Percentiles rank a stretch among this genome's conserved stretches.
These are phyloP conservation scores for Smutsia temminckii DNA, from an alignment of 2,797 vertebrate genomes.

Conservation along the genomic window DNA sequence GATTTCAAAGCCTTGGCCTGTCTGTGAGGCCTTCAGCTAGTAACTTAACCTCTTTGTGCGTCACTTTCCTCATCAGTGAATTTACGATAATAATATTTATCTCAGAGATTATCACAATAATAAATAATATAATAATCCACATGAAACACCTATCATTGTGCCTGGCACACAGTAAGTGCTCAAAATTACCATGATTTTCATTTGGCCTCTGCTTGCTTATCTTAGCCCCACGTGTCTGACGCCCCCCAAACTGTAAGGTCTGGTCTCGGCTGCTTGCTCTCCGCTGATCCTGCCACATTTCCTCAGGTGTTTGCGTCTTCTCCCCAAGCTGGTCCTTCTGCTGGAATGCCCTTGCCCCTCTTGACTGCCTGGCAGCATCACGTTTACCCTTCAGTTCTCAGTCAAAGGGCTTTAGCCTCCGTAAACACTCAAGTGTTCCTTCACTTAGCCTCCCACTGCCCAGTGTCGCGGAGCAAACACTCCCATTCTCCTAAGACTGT, in stretches of 20 bases:
- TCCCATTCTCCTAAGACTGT: background rate
- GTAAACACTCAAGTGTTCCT: background rate
- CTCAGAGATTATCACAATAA: background rate
- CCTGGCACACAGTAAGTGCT: background rate
- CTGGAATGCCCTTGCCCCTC: background rate
- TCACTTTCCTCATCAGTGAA: background rate
- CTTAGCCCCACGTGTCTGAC: background rate
- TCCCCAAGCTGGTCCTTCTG: background rate
- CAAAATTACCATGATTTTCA: background rate
- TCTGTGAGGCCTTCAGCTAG: background rate
- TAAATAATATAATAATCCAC: background rate
- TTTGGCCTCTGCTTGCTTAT: background rate
- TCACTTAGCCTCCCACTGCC: background rate
- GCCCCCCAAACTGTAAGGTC: background rate
- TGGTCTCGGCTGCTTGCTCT: background rate
- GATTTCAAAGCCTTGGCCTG: background rate
- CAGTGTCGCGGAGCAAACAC: background rate
- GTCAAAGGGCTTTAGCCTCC: background rate
- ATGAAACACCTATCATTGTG: background rate
- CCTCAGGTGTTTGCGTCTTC: background rate
- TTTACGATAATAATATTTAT: background rate
- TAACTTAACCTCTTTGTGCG: background rate
- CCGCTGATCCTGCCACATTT: background rate
- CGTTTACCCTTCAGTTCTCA: background rate
- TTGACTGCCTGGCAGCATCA: background rate